Percentiles rank a stretch among this genome's conserved stretches.
These are phyloP conservation scores for Apantesis nais DNA, from an alignment of 2,888 invertebrate species.

Conservation along the genomic window DNA sequence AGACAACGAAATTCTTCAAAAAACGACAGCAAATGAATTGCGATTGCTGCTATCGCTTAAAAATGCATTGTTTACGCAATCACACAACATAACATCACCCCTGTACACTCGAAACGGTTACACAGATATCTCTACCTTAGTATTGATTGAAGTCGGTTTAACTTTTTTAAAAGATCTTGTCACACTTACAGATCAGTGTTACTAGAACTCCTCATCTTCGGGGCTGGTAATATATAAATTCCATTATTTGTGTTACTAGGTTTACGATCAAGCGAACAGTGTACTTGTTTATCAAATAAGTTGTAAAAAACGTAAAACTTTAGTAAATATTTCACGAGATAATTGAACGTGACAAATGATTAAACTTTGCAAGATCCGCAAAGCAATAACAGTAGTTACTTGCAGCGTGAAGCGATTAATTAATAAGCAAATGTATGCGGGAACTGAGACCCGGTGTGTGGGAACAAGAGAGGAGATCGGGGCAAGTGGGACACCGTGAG, in stretches of 20 bases:
- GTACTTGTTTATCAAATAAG: background rate
- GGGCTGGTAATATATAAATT: background rate
- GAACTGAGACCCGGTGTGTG: slow-evolving; percentile 54
- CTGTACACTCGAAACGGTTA: too few relatives aligned
- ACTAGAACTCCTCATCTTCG: background rate
- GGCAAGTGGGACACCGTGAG: slow-evolving; percentile 18
- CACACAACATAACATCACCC: too few relatives aligned
- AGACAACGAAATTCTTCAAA: too few relatives aligned
- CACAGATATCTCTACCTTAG: too few relatives aligned
- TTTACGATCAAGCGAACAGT: background rate
- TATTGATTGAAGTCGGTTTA: too few relatives aligned
- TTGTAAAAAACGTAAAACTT: background rate
- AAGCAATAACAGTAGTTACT: slow-evolving; percentile 40
- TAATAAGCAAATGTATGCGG: slow-evolving; percentile 52
- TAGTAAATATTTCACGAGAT: background rate
- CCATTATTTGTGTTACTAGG: background rate
- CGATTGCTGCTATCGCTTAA: too few relatives aligned
- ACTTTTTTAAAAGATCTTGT: too few relatives aligned
- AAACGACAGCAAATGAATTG: too few relatives aligned
- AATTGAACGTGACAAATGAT: slow-evolving; percentile 2
- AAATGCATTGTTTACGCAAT: too few relatives aligned
- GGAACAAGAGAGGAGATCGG: slow-evolving; percentile 40
- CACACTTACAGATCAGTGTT: background rate
- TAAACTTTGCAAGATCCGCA: slow-evolving; percentile 19
- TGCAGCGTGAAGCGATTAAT: slow-evolving; percentile 47